A percentile compares a stretch with the other conserved stretches of the same genome.
Conservation (phyloP, 2,888 invertebrate genomes). For the Hymenopus coronatus region DNA sequence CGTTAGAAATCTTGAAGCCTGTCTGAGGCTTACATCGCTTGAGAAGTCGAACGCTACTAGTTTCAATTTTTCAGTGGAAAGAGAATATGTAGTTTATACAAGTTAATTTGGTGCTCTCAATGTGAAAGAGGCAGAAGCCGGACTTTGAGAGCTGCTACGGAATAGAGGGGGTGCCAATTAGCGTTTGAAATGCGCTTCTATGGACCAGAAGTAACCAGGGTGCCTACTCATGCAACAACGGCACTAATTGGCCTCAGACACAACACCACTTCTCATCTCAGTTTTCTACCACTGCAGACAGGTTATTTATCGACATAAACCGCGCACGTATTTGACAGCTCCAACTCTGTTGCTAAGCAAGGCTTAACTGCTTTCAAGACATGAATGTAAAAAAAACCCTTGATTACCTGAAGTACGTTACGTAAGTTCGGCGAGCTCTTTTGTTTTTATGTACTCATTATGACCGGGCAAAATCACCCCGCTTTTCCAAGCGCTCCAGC, state of each 20-base stretch:
- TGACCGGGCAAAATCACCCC: too few species aligned
- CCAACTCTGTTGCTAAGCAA: too few species aligned
- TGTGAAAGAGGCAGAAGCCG: background rate
- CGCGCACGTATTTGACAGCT: background rate
- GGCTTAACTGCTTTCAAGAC: too few species aligned
- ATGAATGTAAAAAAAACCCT: too few species aligned
- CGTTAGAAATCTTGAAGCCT: too few species aligned
- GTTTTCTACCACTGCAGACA: background rate
- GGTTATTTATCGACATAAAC: background rate
- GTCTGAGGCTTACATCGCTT: too few species aligned
- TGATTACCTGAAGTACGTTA: too few species aligned
- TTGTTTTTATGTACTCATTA: too few species aligned
- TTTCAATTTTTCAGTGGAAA: background rate
- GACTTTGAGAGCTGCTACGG: background rate
- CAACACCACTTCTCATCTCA: background rate
- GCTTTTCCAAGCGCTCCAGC: too few species aligned
- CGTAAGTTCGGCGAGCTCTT: too few species aligned
- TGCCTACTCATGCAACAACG: conserved; percentile 5
- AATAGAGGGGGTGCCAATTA: conserved; percentile 8
- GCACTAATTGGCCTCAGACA: conserved; percentile 3
- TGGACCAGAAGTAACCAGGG: conserved; percentile 9
- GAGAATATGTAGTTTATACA: background rate
- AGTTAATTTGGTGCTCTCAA: background rate
- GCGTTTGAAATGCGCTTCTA: conserved; percentile 1
- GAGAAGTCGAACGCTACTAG: too few species aligned